These are phyloP conservation scores for Hydrotaea diabolus DNA, from an alignment of 2,888 invertebrate species.

Conservation along the genomic window DNA sequence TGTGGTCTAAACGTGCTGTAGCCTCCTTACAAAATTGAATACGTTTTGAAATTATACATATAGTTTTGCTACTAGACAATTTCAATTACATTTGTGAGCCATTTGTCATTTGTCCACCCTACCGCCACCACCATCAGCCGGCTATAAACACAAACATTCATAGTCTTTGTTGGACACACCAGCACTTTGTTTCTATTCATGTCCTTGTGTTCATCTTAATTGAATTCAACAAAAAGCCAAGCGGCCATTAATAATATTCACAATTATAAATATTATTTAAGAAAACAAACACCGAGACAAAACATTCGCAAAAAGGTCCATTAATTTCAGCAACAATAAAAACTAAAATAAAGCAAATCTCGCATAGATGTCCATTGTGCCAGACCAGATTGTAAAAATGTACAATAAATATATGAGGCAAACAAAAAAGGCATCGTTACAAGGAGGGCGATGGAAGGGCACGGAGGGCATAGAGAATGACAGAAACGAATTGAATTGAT, in stretches of 20 bases:
- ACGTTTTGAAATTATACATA: too few species aligned
- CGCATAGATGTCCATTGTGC: constrained; percentile 5
- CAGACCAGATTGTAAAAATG: not conserved
- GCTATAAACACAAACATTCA: not conserved
- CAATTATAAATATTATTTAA: constrained; percentile 26
- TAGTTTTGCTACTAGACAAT: not conserved
- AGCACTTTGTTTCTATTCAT: not conserved
- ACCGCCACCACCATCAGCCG: not conserved
- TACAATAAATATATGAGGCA: not conserved
- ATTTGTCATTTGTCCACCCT: not conserved
- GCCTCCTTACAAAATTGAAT: too few species aligned
- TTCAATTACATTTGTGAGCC: not conserved
- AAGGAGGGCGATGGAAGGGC: too few species aligned
- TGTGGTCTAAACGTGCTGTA: too few species aligned
- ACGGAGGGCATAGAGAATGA: not conserved
- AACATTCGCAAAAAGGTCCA: constrained; percentile 6
- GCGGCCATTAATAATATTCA: constrained; percentile 46
- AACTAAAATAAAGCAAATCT: constrained; percentile 12
- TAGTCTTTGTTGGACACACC: not conserved
- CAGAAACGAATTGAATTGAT: not conserved
- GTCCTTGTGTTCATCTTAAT: constrained; percentile 30
- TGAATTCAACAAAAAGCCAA: constrained; percentile 32
- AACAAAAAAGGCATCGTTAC: not conserved
- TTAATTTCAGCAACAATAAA: constrained; percentile 34
- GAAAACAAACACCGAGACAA: not conserved